Percentiles rank a stretch among this genome's conserved stretches.
Conservation (phyloP, 2,113 vertebrate genomes). For the Epinephelus fuscoguttatus region DNA sequence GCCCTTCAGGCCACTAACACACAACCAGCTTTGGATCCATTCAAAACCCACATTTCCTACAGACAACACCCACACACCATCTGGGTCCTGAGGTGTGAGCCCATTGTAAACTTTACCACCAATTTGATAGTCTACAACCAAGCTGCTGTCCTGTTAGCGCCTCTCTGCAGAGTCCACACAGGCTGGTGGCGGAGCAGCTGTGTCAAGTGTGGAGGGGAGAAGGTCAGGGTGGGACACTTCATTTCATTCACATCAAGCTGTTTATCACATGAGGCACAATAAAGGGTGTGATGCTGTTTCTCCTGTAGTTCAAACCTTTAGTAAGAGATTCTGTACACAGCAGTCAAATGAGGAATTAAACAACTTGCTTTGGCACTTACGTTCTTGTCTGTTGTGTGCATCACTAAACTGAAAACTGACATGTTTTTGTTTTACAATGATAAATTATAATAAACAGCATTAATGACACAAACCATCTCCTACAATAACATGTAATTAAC, state of each 20-base stretch:
- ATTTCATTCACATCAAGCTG: constrained; percentile 34
- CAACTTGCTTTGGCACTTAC: neutral
- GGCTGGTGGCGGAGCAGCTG: constrained; percentile 53
- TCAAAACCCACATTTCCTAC: constrained; percentile 73
- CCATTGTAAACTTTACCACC: constrained; percentile 77
- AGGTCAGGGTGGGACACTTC: constrained; percentile 10
- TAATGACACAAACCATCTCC: constrained; percentile 18
- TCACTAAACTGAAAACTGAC: neutral
- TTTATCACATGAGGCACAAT: constrained; percentile 37
- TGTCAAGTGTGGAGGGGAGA: constrained; percentile 38
- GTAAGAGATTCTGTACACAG: constrained; percentile 21
- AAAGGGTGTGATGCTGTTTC: constrained; percentile 27
- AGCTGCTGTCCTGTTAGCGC: constrained; percentile 57
- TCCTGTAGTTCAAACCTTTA: constrained; percentile 17
- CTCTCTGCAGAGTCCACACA: constrained; percentile 56
- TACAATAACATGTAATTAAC: constrained; percentile 27
- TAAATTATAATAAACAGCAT: constrained; percentile 10
- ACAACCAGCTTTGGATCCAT: constrained; percentile 35
- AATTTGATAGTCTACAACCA: constrained; percentile 60
- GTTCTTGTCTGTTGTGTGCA: neutral
- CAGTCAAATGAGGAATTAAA: constrained; percentile 30
- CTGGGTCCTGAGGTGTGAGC: constrained; percentile 70
- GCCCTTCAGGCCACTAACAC: constrained; percentile 35
- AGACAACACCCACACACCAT: constrained; percentile 64
- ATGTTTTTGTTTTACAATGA: neutral